Evolutionary conservation across 1,140 invertebrate genomes (phyloP).

Genomic region (Drosophila ambigua): DNA sequence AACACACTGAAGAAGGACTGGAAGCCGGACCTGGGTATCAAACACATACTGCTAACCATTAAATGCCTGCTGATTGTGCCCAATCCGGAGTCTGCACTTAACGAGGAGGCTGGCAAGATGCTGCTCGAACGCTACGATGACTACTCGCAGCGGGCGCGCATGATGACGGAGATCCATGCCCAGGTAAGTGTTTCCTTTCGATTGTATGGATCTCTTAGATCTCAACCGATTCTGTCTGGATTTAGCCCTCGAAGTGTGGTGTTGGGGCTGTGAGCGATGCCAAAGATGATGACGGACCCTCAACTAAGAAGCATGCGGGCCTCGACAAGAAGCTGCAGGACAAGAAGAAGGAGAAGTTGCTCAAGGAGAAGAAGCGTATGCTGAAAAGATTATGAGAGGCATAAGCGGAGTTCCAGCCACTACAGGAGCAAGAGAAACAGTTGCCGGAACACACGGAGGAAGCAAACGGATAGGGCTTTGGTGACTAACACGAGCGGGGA

Average conservation of each 20-base stretch:
- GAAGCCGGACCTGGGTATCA: slow-evolving; percentile 97
- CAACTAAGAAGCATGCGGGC: slow-evolving; percentile 91
- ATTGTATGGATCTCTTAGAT: not conserved
- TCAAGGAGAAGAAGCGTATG: slow-evolving; percentile 94
- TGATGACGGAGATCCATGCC: slow-evolving; percentile 98
- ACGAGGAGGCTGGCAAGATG: slow-evolving; percentile 96
- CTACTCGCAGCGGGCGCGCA: slow-evolving; percentile 94
- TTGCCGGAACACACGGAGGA: not conserved
- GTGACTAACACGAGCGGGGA: slow-evolving; percentile 13
- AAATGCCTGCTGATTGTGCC: slow-evolving; percentile 97
- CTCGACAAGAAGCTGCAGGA: slow-evolving; percentile 90
- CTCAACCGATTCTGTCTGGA: not conserved
- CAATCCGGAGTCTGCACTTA: slow-evolving; percentile 96
- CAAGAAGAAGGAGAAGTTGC: slow-evolving; percentile 89
- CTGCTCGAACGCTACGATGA: slow-evolving; percentile 96
- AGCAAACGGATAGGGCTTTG: slow-evolving; percentile 15
- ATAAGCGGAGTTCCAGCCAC: slow-evolving; percentile 37
- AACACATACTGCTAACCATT: slow-evolving; percentile 96
- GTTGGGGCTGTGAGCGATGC: slow-evolving; percentile 58
- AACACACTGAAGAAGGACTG: slow-evolving; percentile 99
- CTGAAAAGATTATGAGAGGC: slow-evolving; percentile 94
- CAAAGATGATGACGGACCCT: slow-evolving; percentile 87
- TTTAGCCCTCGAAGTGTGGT: slow-evolving; percentile 77
- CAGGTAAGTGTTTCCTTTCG: slow-evolving; percentile 64
- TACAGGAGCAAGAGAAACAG: slow-evolving; percentile 22